Evolutionary conservation across 2,113 vertebrate species (phyloP).

Genomic region (Patagioenas fasciata): DNA sequence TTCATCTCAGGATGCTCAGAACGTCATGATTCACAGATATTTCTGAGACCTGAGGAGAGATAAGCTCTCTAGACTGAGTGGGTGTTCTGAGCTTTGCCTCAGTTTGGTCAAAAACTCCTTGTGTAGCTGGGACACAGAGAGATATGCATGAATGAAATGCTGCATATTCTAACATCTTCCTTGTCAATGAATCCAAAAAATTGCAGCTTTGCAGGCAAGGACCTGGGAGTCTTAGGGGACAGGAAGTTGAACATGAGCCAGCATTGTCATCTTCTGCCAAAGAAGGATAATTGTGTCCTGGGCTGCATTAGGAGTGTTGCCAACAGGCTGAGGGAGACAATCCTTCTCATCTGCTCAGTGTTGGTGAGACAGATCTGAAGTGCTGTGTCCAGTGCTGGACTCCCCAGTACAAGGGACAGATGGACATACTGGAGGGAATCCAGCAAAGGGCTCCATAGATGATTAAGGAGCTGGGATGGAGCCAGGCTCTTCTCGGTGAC

Average conservation of each 20-base stretch:
- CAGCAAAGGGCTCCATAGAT: background rate
- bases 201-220: background rate
- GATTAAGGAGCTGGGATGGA: background rate
- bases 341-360: background rate
- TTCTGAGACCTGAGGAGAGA: background rate
- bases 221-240: background rate
- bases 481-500: no score
- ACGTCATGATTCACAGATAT: background rate
- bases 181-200: background rate
- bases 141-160: background rate
- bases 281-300: background rate
- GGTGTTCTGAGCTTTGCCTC: background rate
- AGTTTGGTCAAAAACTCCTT: background rate
- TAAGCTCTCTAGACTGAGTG: background rate
- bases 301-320: background rate
- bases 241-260: background rate
- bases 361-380: background rate
- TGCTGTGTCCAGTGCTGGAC: background rate
- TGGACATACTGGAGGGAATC: background rate
- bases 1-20: background rate
- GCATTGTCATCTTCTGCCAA: background rate
- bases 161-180: background rate
- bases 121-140: background rate
- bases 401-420: background rate
- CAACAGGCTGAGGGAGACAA: background rate